Percentiles rank a stretch among this genome's conserved stretches.
phyloP scores from a whole-genome alignment of 2,888 invertebrate genomes.

The Bimastos eiseni region DNA sequence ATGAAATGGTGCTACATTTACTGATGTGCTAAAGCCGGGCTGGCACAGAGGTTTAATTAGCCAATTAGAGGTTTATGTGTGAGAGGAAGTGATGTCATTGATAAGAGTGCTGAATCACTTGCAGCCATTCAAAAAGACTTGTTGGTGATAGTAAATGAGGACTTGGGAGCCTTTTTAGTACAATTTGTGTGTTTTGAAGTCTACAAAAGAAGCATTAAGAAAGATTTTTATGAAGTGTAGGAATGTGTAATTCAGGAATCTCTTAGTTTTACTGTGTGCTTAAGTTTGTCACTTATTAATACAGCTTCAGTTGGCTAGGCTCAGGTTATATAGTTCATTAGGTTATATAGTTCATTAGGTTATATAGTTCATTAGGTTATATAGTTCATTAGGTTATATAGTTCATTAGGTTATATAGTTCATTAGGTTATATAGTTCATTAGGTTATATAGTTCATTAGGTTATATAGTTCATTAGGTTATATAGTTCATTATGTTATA shows the following conservation, averaged over 20 bases:
- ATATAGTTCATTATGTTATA: too few relatives aligned
- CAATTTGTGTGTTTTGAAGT: background rate
- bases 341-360: background rate
- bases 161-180: background rate
- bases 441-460: too few relatives aligned
- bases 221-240: background rate
- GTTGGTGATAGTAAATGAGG: background rate
- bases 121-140: background rate
- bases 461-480: too few relatives aligned
- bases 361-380: too few relatives aligned
- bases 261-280: background rate
- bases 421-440: too few relatives aligned
- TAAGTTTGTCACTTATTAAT: background rate
- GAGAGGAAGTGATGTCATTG: conserved; percentile 13
- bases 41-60: background rate
- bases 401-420: too few relatives aligned
- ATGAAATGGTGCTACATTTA: background rate
- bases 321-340: background rate
- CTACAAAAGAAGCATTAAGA: too few relatives aligned
- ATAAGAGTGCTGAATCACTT: background rate
- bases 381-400: too few relatives aligned
- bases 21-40: background rate
- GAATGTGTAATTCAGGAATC: background rate
- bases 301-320: background rate
- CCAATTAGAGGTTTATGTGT: background rate